Evolutionary conservation across 2,797 vertebrate species (phyloP), one percentile per base, ranked within the genome.

Genomic region (Staurois parvus): DNA sequence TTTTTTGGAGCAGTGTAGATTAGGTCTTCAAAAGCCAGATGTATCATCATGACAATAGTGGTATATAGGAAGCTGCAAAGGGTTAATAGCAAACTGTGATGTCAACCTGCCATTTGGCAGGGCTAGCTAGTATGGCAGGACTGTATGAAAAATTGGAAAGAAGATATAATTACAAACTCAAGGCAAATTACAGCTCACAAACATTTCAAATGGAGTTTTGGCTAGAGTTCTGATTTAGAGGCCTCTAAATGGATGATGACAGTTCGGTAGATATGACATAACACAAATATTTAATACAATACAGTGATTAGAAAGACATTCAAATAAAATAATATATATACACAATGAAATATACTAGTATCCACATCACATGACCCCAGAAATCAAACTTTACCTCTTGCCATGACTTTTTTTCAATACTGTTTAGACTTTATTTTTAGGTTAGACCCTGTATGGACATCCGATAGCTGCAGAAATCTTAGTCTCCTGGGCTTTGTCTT

Each of bases 401-500:
- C 26, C 2, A 66, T 28, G 0, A 66, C n/a, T 9, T 56, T 56
- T 21, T 56, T 24, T 24, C 67, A 72, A 70, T 34, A 81, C 42
- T 72, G 66, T 24, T 42, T 83, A 28, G 12, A 29, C 42, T 37
- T 37, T 56, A 76, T 67, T 21, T 75, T 52, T 56, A 59, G 45
- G 45, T 34, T 83, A 42, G 40, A 29, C 28, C 40, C 59, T 72
- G 59, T 19, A 73, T 86, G 80, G 81, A 26, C 81, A 79, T 30
- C 15, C 70, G 40, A 19, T 70, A 83, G 70, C 76, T 79, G 56
- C 34, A 62, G 40, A 74, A 77, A 56, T 29, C 37, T 67, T 9
- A n/a, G 30, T 79, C 85, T 87, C 81, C 29, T 69, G 85, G 76
- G 85, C n/a, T 37, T 79, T 24, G 29, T 29, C 68, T 74, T 78